Percentiles rank a stretch among this genome's conserved stretches.
phyloP scores from a whole-genome alignment of 2,113 vertebrate species.

The Esox niger region DNA sequence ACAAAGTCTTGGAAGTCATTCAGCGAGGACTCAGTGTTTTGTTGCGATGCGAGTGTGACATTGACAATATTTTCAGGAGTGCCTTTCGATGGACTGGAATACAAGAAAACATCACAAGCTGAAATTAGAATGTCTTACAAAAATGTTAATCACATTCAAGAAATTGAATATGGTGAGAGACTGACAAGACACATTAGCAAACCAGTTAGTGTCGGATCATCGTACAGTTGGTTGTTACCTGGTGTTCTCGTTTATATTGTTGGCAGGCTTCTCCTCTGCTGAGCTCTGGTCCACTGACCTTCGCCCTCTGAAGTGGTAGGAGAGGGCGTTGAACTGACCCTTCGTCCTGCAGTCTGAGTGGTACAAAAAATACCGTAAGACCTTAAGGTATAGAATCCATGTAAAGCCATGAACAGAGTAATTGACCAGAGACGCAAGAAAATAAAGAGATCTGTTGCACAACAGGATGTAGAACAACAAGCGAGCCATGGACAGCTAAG shows the following conservation, averaged over 20 bases:
- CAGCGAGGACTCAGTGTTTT: constrained; percentile 61
- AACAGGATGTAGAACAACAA: no score
- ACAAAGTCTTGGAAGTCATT: constrained; percentile 93
- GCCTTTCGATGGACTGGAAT: constrained; percentile 64
- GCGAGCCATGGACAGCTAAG: no score
- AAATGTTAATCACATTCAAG: not conserved
- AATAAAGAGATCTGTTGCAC: no score
- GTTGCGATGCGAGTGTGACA: constrained; percentile 58
- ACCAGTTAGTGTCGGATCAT: no score
- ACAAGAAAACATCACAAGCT: constrained; percentile 15
- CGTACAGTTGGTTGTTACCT: constrained; percentile 46
- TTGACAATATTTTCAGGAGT: constrained; percentile 59
- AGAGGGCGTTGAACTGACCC: constrained; percentile 94
- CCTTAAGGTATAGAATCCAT: no score
- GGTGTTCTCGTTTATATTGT: constrained; percentile 38
- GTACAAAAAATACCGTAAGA: constrained; percentile 27
- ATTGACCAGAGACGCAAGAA: no score
- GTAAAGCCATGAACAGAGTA: no score
- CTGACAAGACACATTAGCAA: not conserved
- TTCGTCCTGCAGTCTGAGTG: constrained; percentile 90
- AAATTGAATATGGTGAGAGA: not conserved
- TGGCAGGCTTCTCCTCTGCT: constrained; percentile 64
- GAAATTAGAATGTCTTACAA: no score
- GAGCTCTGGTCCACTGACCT: constrained; percentile 90
- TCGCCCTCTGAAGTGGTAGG: constrained; percentile 90